Evolutionary conservation across 1,140 invertebrate species (phyloP).

Genomic region (Diachasmimorpha longicaudata): DNA sequence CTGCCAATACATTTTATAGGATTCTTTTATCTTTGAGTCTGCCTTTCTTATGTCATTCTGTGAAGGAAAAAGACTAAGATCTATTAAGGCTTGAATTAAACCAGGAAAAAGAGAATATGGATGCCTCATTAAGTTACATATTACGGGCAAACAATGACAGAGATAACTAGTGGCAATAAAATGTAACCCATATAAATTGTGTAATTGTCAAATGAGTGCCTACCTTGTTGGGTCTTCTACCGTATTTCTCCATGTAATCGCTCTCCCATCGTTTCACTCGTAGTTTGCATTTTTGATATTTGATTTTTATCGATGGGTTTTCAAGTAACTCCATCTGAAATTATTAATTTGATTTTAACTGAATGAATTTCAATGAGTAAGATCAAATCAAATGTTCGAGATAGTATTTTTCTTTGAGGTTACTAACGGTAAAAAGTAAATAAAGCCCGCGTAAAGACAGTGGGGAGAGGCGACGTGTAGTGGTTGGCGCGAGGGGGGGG

Average conservation of each 20-base stretch:
- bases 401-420: not conserved
- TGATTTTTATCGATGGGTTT: constrained; percentile 46
- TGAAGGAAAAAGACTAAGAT: not conserved
- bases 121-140: not conserved
- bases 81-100: not conserved
- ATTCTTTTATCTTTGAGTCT: constrained; percentile 71
- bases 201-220: not conserved
- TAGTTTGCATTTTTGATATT: constrained; percentile 70
- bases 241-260: constrained; percentile 72
- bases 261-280: constrained; percentile 82
- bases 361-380: no score
- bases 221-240: constrained; percentile 76
- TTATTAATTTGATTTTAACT: not conserved
- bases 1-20: constrained; percentile 82
- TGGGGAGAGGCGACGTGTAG: no score
- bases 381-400: no score
- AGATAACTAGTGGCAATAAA: no score
- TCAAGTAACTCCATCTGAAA: constrained; percentile 46
- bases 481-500: no score
- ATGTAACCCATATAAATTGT: not conserved
- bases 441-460: no score
- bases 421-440: no score
- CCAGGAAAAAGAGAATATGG: not conserved
- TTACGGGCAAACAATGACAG: not conserved
- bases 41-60: constrained; percentile 81